These are phyloP conservation scores for Ormia ochracea DNA, from an alignment of 2,888 invertebrate genomes.

Conservation along the genomic window DNA sequence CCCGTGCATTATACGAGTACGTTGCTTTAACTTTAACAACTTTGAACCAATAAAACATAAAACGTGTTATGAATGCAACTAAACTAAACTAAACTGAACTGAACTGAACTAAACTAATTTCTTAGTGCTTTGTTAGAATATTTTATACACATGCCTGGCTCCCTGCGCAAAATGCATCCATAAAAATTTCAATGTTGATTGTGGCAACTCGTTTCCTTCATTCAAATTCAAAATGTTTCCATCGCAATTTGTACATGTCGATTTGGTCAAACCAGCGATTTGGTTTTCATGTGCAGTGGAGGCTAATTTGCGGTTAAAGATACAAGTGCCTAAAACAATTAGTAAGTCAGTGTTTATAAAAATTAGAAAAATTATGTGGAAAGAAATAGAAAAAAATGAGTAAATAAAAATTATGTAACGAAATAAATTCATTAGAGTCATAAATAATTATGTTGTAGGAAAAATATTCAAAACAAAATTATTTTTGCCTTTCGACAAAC, in stretches of 20 bases:
- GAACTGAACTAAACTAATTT: slow-evolving; percentile 47
- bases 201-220: slow-evolving; percentile 37
- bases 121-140: slow-evolving; percentile 11
- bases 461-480: no score
- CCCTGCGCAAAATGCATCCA: background rate
- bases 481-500: no score
- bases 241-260: slow-evolving; percentile 39
- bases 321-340: slow-evolving; percentile 47
- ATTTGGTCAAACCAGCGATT: slow-evolving; percentile 23
- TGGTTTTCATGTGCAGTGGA: slow-evolving; percentile 42
- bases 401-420: background rate
- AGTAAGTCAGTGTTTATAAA: slow-evolving; percentile 24
- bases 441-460: background rate
- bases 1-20: background rate
- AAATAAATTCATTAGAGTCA: background rate
- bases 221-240: slow-evolving; percentile 42
- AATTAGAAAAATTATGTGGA: no score
- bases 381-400: background rate
- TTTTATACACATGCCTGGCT: background rate
- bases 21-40: slow-evolving; percentile 48
- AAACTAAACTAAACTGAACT: slow-evolving; percentile 60
- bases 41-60: slow-evolving; percentile 59
- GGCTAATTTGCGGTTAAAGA: slow-evolving; percentile 57
- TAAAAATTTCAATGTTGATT: slow-evolving; percentile 30
- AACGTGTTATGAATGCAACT: slow-evolving; percentile 60